Percentiles rank a stretch among this genome's conserved stretches.
phyloP scores from a whole-genome alignment of 1,140 invertebrate species.

The Pogonomyrmex barbatus region DNA sequence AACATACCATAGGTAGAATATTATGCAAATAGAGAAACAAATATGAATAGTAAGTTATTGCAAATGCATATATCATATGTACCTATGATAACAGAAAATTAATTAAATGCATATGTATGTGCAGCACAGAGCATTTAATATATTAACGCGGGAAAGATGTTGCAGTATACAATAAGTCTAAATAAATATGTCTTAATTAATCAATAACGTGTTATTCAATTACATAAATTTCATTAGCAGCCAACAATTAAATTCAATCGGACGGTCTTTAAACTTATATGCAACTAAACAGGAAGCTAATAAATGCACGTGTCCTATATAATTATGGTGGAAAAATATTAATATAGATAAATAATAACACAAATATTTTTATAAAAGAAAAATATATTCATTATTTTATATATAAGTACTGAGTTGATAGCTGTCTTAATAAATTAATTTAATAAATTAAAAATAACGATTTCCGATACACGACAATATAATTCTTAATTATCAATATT shows the following conservation, averaged over 20 bases:
- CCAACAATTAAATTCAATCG: conserved; percentile 43
- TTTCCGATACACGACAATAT: neutral
- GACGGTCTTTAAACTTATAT: conserved; percentile 40
- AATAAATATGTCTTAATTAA: neutral
- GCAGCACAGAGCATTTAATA: neutral
- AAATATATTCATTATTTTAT: too few species aligned
- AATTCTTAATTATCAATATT: neutral
- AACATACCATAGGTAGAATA: neutral
- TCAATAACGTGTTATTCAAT: conserved; percentile 27
- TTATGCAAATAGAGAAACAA: conserved; percentile 18
- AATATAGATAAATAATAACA: neutral
- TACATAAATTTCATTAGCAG: conserved; percentile 28
- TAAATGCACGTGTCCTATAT: conserved; percentile 20
- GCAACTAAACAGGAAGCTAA: conserved; percentile 29
- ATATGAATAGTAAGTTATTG: conserved; percentile 33
- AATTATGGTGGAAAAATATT: neutral
- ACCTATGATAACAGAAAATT: conserved; percentile 5
- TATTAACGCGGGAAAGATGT: neutral
- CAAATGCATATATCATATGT: neutral
- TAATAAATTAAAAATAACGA: too few species aligned
- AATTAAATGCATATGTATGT: neutral
- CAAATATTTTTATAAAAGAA: neutral
- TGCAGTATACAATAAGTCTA: neutral
- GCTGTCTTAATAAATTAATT: too few species aligned
- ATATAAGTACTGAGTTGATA: too few species aligned